Percentiles rank a stretch among this genome's conserved stretches.
These are phyloP conservation scores for Thamnophis sirtalis DNA, from an alignment of 2,113 vertebrate genomes.

Conservation along the genomic window DNA sequence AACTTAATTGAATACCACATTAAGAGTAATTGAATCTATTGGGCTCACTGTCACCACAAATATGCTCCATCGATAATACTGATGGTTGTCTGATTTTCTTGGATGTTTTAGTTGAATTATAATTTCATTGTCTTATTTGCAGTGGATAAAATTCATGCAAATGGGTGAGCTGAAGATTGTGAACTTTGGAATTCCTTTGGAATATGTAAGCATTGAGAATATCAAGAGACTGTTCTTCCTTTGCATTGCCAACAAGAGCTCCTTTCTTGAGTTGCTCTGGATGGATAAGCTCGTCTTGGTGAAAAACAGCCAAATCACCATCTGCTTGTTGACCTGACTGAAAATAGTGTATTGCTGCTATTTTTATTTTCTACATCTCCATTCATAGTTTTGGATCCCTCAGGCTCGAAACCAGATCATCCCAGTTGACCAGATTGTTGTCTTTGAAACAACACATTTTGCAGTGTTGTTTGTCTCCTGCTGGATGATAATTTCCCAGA, in stretches of 20 bases:
- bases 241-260: not conserved
- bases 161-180: constrained; percentile 21
- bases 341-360: not conserved
- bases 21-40: not conserved
- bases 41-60: not conserved
- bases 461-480: not conserved
- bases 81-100: constrained; percentile 18
- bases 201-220: not conserved
- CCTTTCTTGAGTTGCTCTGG: not conserved
- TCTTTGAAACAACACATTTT: not conserved
- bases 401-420: not conserved
- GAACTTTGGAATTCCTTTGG: constrained; percentile 10
- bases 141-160: not conserved
- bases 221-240: not conserved
- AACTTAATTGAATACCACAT: not conserved
- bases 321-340: not conserved
- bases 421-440: not conserved
- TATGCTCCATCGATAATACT: not conserved
- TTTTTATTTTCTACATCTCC: not conserved
- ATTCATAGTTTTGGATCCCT: not conserved
- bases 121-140: constrained; percentile 34
- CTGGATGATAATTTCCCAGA: constrained; percentile 22
- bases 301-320: not conserved
- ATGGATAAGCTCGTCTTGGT: not conserved
- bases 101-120: not conserved